Base-by-base conservation (phyloP, 2,888 invertebrate genomes). In the Lymantria dispar region DNA sequence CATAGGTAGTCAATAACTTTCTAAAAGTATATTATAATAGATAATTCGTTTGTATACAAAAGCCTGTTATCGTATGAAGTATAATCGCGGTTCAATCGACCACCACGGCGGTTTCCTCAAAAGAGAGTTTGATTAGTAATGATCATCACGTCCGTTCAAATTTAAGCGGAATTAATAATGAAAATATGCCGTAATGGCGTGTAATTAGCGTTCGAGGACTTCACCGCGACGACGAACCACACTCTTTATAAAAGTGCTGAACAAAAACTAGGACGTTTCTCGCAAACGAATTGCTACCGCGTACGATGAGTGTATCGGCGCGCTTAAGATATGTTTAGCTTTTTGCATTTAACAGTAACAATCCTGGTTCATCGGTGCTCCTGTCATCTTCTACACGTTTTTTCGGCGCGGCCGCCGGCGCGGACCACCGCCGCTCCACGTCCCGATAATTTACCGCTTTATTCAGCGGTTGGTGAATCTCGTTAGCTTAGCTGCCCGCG, bases 401-500 rank as follows among this genome's bases (percentile, higher is more conserved):
- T 86, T 85, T 85, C 78, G 72, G 70, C 62, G 55, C 61, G 74
- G 74, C 80, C 78, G 70, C 76, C 78, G 68, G 70, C 72, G 74
- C 74, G 70, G 86, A 87, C 88, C 88, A 87, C 88, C 79, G 76
- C 53, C 48, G 74, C 75, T 72, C 75, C 72, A 70, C 76, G 77
- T 70, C 85, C 85, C 84, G 80, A 87, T 88, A 87, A 87, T 89
- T 88, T 90, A 91, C 89, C 88, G 89, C 89, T 89, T 88, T 86
- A 89, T 89, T 83, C 87, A 75, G 76, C 78, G 81, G 79, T 85
- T 88, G 80, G 88, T 89, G 88, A 87, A 90, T 89, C 89, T 89
- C 87, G 89, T 89, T 88, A 89, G 84, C 80, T 78, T 62, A 70
- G 81, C 80, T 60, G 62, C 65, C 76, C 79, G 81, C 76, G 82